phyloP scores from a whole-genome alignment of 2,888 invertebrate species.

The Pseudoips prasinana region DNA sequence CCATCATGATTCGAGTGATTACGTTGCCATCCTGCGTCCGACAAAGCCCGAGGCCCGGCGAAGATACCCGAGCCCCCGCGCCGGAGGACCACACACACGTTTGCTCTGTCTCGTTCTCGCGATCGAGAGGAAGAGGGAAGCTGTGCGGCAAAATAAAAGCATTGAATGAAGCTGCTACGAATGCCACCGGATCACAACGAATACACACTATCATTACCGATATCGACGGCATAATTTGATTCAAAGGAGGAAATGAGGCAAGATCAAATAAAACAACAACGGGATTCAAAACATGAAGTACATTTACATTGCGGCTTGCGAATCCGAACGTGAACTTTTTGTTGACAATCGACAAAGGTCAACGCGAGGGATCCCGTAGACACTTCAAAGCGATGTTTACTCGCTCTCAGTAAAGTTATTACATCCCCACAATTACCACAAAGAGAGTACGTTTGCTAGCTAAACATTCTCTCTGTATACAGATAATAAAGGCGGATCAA shows the following conservation, averaged over 20 bases:
- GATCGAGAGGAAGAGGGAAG: slow-evolving; percentile 48
- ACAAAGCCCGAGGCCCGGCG: slow-evolving; percentile 58
- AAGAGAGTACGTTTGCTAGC: slow-evolving; percentile 65
- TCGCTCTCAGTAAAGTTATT: slow-evolving; percentile 50
- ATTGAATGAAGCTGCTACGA: slow-evolving; percentile 66
- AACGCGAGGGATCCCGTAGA: slow-evolving; percentile 9
- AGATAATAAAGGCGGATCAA: slow-evolving; percentile 80
- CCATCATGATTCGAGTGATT: slow-evolving; percentile 77
- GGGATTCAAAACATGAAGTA: slow-evolving; percentile 3
- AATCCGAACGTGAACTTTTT: slow-evolving; percentile 5
- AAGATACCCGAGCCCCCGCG: slow-evolving; percentile 52
- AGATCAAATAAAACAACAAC: slow-evolving; percentile 5
- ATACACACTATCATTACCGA: slow-evolving; percentile 43
- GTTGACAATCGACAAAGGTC: slow-evolving; percentile 3
- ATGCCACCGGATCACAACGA: slow-evolving; percentile 51
- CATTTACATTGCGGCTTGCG: slow-evolving; percentile 1
- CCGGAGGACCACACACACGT: slow-evolving; percentile 76
- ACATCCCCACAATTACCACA: slow-evolving; percentile 61
- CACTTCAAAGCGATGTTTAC: slow-evolving; percentile 48
- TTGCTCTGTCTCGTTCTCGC: slow-evolving; percentile 57
- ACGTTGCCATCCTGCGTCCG: slow-evolving; percentile 76
- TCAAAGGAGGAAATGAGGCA: slow-evolving; percentile 26
- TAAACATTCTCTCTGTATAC: slow-evolving; percentile 71
- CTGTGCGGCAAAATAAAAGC: slow-evolving; percentile 70
- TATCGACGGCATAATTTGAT: slow-evolving; percentile 39